phyloP scores from a whole-genome alignment of 2,113 vertebrate genomes.

The Vulpes lagopus region DNA sequence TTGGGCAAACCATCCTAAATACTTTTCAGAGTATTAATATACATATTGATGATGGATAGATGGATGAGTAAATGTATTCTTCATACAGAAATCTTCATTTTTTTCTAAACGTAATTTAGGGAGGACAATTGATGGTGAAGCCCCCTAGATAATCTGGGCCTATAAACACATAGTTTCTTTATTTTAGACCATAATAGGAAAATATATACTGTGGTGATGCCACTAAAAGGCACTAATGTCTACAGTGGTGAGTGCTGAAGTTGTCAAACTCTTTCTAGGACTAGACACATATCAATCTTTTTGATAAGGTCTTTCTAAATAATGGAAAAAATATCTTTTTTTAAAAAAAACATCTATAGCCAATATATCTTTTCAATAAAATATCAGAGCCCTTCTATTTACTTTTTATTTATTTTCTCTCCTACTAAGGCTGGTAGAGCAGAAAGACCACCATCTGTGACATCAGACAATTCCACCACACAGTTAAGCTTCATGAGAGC shows the following conservation, averaged over 20 bases:
- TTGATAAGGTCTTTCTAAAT: neutral
- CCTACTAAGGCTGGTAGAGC: neutral
- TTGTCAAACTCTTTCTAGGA: neutral
- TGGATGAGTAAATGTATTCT: neutral
- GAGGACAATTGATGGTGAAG: slow-evolving; percentile 15
- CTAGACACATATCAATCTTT: neutral
- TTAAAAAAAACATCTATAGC: neutral
- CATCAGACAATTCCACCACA: neutral
- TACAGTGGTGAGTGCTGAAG: neutral
- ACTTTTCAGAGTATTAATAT: slow-evolving; percentile 32
- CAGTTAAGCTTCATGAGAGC: neutral
- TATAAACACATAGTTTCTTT: neutral
- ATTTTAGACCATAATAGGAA: slow-evolving; percentile 45
- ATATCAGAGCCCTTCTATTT: neutral
- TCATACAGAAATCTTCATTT: neutral
- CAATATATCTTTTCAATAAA: slow-evolving; percentile 23
- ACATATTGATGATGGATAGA: neutral
- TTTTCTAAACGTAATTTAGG: slow-evolving; percentile 22
- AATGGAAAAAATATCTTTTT: neutral
- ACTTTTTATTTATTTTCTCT: neutral
- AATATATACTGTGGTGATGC: neutral
- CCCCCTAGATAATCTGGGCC: neutral
- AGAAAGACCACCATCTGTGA: neutral
- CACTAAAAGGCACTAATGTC: neutral
- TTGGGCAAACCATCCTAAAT: neutral